Evolutionary conservation across 1,140 invertebrate species (phyloP).

Genomic region (Drosophila burlai): DNA sequence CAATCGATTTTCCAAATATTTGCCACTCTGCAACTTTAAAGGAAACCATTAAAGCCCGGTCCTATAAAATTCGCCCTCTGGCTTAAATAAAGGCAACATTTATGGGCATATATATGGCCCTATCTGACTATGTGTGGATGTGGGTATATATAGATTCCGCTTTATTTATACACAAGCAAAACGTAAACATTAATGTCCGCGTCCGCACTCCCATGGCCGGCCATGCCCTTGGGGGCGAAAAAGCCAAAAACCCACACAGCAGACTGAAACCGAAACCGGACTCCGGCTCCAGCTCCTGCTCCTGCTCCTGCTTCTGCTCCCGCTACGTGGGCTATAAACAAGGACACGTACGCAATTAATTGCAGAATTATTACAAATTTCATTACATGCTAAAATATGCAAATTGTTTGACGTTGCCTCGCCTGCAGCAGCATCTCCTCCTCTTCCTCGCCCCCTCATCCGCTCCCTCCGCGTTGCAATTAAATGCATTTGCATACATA

Average conservation of each 20-base stretch:
- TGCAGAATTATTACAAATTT: conserved; percentile 84
- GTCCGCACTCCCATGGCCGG: conserved; percentile 16
- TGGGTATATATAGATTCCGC: background rate
- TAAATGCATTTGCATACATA: conserved; percentile 83
- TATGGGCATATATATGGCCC: background rate
- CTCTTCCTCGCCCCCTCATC: conserved; percentile 1
- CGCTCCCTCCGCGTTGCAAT: conserved; percentile 55
- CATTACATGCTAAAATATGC: conserved; percentile 84
- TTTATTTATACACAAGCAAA: conserved; percentile 16
- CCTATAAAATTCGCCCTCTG: background rate
- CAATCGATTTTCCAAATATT: conserved; percentile 6
- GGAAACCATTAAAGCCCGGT: conserved; percentile 17
- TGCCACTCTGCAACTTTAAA: conserved; percentile 15
- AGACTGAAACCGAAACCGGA: conserved; percentile 48
- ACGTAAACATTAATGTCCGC: conserved; percentile 27
- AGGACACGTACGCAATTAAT: conserved; percentile 83
- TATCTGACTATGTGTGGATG: background rate
- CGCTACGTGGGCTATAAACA: conserved; percentile 58
- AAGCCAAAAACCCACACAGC: conserved; percentile 32
- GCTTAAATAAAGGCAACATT: conserved; percentile 10
- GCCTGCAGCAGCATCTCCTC: conserved; percentile 18
- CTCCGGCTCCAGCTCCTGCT: background rate
- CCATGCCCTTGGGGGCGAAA: conserved; percentile 18
- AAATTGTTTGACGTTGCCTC: conserved; percentile 72
- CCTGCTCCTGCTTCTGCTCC: conserved; percentile 13